A percentile compares a stretch with the other conserved stretches of the same genome.
These are phyloP conservation scores for Heteromormyrus szaboi DNA, from an alignment of 2,797 vertebrate species.

Conservation along the genomic window DNA sequence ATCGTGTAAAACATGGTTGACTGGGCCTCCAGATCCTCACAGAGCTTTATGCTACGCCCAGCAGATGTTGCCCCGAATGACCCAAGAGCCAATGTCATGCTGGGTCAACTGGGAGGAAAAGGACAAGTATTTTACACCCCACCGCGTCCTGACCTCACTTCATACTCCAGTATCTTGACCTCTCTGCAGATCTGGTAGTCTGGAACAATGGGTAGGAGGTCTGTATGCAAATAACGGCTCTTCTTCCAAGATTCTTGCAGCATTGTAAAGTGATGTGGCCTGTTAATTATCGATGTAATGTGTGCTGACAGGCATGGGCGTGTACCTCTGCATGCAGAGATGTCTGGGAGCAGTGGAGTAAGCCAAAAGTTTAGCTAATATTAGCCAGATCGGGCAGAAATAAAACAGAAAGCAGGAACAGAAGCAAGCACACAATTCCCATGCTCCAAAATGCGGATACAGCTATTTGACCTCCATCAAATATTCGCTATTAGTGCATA, in stretches of 20 bases:
- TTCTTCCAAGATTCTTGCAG: background rate
- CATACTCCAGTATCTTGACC: background rate
- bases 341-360: background rate
- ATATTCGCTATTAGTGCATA: background rate
- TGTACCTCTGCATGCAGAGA: background rate
- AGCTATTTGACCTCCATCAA: background rate
- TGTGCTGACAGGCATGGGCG: background rate
- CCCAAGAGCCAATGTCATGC: background rate
- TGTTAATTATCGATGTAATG: background rate
- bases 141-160: background rate
- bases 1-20: constrained; percentile 1
- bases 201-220: background rate
- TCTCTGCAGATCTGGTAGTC: background rate
- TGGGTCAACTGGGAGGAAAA: constrained; percentile 1
- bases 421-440: background rate
- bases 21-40: background rate
- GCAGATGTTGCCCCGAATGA: constrained; percentile 1
- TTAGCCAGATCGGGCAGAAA: background rate
- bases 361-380: background rate
- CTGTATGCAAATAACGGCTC: background rate
- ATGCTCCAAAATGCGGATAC: background rate
- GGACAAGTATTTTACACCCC: background rate
- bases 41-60: background rate
- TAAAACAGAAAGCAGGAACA: background rate
- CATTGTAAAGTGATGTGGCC: background rate